Evolutionary conservation across 2,797 vertebrate genomes (phyloP).

Genomic region (Ctenochaetus hawaiiensis): DNA sequence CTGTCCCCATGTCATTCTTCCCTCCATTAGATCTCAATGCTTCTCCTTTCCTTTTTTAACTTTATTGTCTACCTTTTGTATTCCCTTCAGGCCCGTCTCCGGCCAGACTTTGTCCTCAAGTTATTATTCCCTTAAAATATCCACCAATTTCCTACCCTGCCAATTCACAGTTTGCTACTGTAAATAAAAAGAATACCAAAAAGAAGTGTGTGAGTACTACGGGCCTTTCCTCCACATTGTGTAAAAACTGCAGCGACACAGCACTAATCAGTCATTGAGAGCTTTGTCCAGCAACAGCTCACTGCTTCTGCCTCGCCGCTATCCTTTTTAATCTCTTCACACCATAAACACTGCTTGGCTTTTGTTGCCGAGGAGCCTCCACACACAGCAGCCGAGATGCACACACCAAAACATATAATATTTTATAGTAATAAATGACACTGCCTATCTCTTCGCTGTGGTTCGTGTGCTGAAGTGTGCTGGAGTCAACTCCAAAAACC

Average conservation of each 20-base stretch:
- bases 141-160: constrained; percentile 24
- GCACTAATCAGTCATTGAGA: constrained; percentile 61
- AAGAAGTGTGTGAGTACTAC: constrained; percentile 32
- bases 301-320: constrained; percentile 45
- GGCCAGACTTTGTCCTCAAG: constrained; percentile 14
- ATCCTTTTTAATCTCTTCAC: constrained; percentile 68
- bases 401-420: constrained; percentile 57
- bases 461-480: constrained; percentile 58
- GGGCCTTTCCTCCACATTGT: constrained; percentile 44
- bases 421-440: constrained; percentile 73
- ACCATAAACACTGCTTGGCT: constrained; percentile 72
- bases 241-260: constrained; percentile 35
- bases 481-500: constrained; percentile 66
- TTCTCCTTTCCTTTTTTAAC: constrained; percentile 5
- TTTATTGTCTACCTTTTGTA: constrained; percentile 5
- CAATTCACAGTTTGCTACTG: constrained; percentile 37
- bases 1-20: not conserved
- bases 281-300: constrained; percentile 61
- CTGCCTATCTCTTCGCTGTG: constrained; percentile 54
- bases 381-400: constrained; percentile 50
- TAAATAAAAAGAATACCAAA: constrained; percentile 45
- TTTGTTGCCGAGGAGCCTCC: constrained; percentile 58
- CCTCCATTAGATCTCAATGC: constrained; percentile 4
- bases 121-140: constrained; percentile 39
- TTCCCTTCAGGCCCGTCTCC: constrained; percentile 25